Evolutionary conservation across 2,113 vertebrate genomes (phyloP), one percentile per base, ranked within the genome.

Genomic region (Triplophysa dalaica): DNA sequence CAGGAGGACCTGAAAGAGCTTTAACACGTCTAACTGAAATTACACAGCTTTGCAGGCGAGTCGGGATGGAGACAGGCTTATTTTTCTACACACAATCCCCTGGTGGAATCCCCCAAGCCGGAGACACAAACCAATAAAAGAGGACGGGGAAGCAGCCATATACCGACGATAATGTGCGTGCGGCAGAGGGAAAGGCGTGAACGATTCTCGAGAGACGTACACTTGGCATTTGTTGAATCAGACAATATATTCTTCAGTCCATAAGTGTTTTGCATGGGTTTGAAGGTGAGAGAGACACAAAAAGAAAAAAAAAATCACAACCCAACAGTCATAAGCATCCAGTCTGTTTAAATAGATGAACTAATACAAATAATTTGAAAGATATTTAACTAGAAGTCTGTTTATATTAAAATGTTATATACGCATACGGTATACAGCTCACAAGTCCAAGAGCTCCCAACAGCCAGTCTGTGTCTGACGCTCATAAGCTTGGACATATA

Each of bases 31-130:
- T 66, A 66, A 77, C 74, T 43, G 74, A 62, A 77, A 67, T 81
- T 63, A 81, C 64, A 65, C 75, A 41, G 64, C 64, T 74, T 29
- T 70, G 50, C 75, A 22, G 79, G 69, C 48, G 38, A 66, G 60
- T 80, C 61, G 64, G 77, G 64, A 66, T 66, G 79, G 78, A 79
- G 85, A 82, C 52, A 81, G 85, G 67, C 81, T 81, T 78, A 86
- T 84, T 88, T 85, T 87, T 65, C 70, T 81, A 61, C 70, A 65
- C 79, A 85, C 84, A 84, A 78, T 85, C 88, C 86, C 64, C 7
- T 60, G 87, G 63, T 70, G 68, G 76, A 33, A 52, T 79, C 78
- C 50, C n/a, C n/a, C 66, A 77, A 65, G 78, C 75, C 43, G 38
- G 2, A 22, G 81, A 81, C 79, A 83, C 79, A 82, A 62, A 64